phyloP scores from a whole-genome alignment of 2,113 vertebrate genomes.

The Phalacrocorax brasilianus region DNA sequence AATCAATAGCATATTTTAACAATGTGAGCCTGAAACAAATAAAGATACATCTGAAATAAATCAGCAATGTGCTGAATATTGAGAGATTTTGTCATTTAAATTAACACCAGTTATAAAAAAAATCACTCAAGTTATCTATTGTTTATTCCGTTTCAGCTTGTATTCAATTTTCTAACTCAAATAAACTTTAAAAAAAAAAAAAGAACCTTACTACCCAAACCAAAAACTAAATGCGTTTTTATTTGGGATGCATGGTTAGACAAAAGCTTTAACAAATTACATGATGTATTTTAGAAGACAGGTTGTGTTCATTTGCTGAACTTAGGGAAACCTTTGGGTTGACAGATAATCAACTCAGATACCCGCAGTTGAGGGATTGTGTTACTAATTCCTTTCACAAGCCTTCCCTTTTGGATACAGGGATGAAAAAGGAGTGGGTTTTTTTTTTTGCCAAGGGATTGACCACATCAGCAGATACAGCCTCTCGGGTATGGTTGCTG shows the following conservation, averaged over 20 bases:
- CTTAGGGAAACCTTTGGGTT: slow-evolving; percentile 68
- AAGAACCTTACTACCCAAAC: neutral
- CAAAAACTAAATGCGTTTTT: slow-evolving; percentile 26
- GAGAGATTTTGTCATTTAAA: slow-evolving; percentile 3
- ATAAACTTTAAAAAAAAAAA: neutral
- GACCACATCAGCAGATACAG: slow-evolving; percentile 4
- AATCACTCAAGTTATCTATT: neutral
- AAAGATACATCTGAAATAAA: slow-evolving; percentile 29
- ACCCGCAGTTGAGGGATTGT: slow-evolving; percentile 68
- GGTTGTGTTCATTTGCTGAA: slow-evolving; percentile 72
- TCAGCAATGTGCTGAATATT: neutral
- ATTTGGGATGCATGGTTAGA: slow-evolving; percentile 39
- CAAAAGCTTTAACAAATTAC: slow-evolving; percentile 68
- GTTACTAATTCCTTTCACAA: slow-evolving; percentile 70
- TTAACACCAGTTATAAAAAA: neutral
- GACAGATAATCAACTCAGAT: slow-evolving; percentile 77
- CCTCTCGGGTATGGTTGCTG: neutral
- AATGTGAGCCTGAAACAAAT: slow-evolving; percentile 1
- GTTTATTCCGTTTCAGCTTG: slow-evolving; percentile 2
- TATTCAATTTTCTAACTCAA: slow-evolving; percentile 18
- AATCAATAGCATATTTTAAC: slow-evolving; percentile 24
- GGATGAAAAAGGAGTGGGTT: neutral
- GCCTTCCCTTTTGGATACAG: slow-evolving; percentile 56
- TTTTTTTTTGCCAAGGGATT: slow-evolving; percentile 46
- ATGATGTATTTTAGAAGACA: slow-evolving; percentile 62